Evolutionary conservation across 2,888 invertebrate genomes (phyloP).

Genomic region (Tenthredo amoena): DNA sequence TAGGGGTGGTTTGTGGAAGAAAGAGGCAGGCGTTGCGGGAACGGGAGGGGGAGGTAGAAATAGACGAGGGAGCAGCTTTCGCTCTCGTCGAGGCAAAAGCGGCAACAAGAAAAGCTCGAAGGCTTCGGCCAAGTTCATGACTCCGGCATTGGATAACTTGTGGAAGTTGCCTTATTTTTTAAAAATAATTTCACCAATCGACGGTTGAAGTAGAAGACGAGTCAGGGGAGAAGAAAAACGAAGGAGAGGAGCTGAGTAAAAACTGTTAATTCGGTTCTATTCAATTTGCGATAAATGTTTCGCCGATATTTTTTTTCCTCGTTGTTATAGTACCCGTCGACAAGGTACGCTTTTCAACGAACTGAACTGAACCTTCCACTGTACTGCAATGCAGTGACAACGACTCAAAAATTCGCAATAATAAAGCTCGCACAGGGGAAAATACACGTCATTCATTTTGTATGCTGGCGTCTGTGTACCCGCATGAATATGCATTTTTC

Average conservation of each 20-base stretch:
- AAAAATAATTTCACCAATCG: neutral
- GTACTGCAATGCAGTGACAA: neutral
- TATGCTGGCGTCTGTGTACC: slow-evolving; percentile 66
- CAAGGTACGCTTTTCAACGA: neutral
- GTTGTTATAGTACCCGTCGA: neutral
- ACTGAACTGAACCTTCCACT: neutral
- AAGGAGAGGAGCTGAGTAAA: neutral
- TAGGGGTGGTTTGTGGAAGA: slow-evolving; percentile 10
- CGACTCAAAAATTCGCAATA: slow-evolving; percentile 43
- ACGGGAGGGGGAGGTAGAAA: slow-evolving; percentile 73
- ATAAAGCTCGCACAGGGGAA: slow-evolving; percentile 58
- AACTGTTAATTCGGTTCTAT: neutral
- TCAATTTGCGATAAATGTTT: slow-evolving; percentile 4
- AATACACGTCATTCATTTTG: slow-evolving; percentile 65
- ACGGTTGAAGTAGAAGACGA: neutral
- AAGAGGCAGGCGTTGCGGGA: slow-evolving; percentile 60
- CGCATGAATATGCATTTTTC: slow-evolving; percentile 77
- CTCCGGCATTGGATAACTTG: neutral
- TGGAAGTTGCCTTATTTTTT: neutral
- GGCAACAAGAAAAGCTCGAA: slow-evolving; percentile 73
- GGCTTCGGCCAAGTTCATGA: slow-evolving; percentile 75
- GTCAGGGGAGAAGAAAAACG: neutral
- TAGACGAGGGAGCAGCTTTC: slow-evolving; percentile 72
- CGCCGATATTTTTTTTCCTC: neutral
- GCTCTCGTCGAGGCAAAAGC: slow-evolving; percentile 70